Percentiles rank a stretch among this genome's conserved stretches.
Conservation (phyloP, 2,888 invertebrate genomes). For the Macrosiphum euphorbiae region DNA sequence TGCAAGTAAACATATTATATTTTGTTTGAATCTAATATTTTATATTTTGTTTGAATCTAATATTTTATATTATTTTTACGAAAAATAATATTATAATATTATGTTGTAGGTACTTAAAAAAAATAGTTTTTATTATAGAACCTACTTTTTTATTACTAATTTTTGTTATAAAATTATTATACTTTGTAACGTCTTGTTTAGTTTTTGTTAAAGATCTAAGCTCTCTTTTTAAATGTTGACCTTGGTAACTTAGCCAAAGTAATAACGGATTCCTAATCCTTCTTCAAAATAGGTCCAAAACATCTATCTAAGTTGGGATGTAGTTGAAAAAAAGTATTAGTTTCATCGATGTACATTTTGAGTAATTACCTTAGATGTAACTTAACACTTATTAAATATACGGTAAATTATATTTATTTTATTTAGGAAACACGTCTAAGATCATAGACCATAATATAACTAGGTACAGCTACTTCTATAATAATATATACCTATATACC, state of each 20-base stretch:
- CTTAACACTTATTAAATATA: neutral
- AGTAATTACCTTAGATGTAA: neutral
- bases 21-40: neutral
- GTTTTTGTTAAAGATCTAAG: neutral
- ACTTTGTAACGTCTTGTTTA: neutral
- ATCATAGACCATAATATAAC: neutral
- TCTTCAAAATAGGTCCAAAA: neutral
- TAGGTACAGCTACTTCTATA: neutral
- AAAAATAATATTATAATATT: neutral
- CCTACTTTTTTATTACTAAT: neutral
- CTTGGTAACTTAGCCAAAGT: neutral
- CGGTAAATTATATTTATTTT: conserved; percentile 7
- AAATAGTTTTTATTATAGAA: neutral
- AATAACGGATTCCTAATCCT: neutral
- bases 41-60: neutral
- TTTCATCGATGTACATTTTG: neutral
- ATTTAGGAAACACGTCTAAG: neutral
- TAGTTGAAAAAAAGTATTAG: neutral
- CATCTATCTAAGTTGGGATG: neutral
- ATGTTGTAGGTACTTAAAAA: neutral
- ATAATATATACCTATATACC: neutral
- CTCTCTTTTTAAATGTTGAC: neutral
- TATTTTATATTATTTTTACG: neutral
- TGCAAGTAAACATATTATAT: neutral
- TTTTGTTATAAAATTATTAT: neutral